Percentiles rank a stretch among this genome's conserved stretches.
Conservation (phyloP, 2,888 invertebrate species). For the Auanema freiburgensis region DNA sequence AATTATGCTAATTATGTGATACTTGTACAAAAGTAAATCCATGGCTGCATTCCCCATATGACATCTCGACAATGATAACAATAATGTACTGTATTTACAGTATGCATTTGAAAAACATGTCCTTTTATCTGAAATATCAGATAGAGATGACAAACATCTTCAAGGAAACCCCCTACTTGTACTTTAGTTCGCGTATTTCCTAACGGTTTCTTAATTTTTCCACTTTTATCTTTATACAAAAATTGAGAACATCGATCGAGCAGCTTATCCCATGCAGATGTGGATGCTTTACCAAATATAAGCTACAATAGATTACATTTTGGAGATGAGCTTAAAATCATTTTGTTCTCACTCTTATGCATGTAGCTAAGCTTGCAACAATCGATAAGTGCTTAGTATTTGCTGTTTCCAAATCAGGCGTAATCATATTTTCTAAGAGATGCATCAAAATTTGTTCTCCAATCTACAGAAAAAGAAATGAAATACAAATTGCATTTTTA, state of each 20-base stretch:
- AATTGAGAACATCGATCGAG: slow-evolving; percentile 81
- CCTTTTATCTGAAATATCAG: slow-evolving; percentile 71
- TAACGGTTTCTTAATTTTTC: slow-evolving; percentile 44
- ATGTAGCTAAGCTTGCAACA: slow-evolving; percentile 79
- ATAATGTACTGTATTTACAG: slow-evolving; percentile 84
- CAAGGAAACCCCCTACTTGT: slow-evolving; percentile 7
- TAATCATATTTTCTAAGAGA: slow-evolving; percentile 43
- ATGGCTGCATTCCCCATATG: slow-evolving; percentile 92
- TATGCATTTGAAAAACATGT: slow-evolving; percentile 85
- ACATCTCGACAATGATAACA: slow-evolving; percentile 90
- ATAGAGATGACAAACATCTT: not conserved
- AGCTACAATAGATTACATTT: slow-evolving; percentile 37
- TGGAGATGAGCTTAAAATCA: slow-evolving; percentile 42
- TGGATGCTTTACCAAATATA: slow-evolving; percentile 51
- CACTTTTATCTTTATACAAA: slow-evolving; percentile 80
- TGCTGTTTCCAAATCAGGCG: slow-evolving; percentile 72
- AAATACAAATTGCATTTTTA: not conserved
- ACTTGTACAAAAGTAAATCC: slow-evolving; percentile 94
- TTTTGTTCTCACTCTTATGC: slow-evolving; percentile 77
- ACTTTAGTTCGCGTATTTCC: slow-evolving; percentile 31
- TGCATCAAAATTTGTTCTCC: slow-evolving; percentile 58
- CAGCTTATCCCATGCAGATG: slow-evolving; percentile 65
- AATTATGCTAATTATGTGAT: slow-evolving; percentile 52
- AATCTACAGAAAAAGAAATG: slow-evolving; percentile 30
- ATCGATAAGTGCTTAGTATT: slow-evolving; percentile 74